These are phyloP conservation scores for Gallinago nigripennis DNA, from an alignment of 2,797 vertebrate genomes.

Conservation along the genomic window DNA sequence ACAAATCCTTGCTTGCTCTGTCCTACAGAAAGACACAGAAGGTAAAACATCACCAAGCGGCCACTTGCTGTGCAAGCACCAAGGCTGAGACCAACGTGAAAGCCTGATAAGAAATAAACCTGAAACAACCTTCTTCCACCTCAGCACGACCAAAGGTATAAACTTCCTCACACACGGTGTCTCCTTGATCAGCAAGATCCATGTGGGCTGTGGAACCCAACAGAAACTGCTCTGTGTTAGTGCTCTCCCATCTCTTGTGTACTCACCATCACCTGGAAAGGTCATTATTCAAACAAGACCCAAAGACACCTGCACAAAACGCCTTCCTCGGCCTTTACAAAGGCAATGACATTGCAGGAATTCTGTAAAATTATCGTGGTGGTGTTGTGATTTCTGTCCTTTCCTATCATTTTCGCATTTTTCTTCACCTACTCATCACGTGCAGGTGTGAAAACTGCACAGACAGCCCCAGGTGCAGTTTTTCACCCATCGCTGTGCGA, in stretches of 20 bases:
- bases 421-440: neutral
- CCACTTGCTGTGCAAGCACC: neutral
- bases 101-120: neutral
- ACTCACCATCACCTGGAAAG: neutral
- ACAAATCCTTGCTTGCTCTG: neutral
- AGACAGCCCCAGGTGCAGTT: neutral
- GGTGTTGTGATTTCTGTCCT: neutral
- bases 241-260: neutral
- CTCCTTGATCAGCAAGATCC: neutral
- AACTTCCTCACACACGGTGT: neutral
- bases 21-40: neutral
- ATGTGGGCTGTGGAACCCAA: neutral
- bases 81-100: neutral
- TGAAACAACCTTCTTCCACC: neutral
- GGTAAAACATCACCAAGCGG: neutral
- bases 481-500: neutral
- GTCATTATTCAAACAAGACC: neutral
- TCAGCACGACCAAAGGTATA: neutral
- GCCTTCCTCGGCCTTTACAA: neutral
- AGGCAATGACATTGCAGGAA: neutral
- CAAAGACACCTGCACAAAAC: neutral
- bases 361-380: too few relatives aligned
- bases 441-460: neutral
- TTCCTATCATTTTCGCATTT: neutral
- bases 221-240: neutral